Base-by-base conservation (phyloP, 1,140 invertebrate genomes). In the Ceratina japonica region DNA sequence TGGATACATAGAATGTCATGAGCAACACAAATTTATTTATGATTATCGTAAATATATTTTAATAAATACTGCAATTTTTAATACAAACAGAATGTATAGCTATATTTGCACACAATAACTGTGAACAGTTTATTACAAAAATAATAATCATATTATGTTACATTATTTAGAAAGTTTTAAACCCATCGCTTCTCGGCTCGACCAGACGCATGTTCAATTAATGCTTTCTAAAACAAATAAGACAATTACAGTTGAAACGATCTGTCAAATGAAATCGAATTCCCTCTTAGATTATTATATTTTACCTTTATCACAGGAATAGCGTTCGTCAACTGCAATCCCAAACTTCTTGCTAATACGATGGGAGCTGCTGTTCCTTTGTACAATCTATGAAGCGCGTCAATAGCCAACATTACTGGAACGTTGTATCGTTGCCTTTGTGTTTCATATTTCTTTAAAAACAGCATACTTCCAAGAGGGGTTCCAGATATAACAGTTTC, bases 301-400 rank as follows among this genome's bases (percentile, higher is more conserved):
- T 73, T 85, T 91, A 96, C 95, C 93, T 99, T 99, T 4, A 99
- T 75, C 74, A 96, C 95, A 73, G 93, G 92, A 12, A 98, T 85
- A 12, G 96, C 95, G 88, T 99, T 95, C 1, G 96, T 96, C 8
- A 98, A 85, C 90, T 98, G 96, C 22, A 99, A 90, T 3, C 98
- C 98, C 7, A 99, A 86, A 89, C 97, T 97, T 79, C 98, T 93
- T 0, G 96, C 88, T 0, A 98, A 89, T 13, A 99, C 97, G 37
- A 97, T 79, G 0, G 98, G 98, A 62, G 95, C 93, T 22, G 95
- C 94, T 49, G 96, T 94, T 13, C 95, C 95, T 80, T 94, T 94
- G 89, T 99, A 99, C 0, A 99, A 93, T 58, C 96, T 93, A 84
- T 99, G 96, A 27, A 99, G 92, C 10, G 95, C 95, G 91, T 99